Evolutionary conservation across 2,113 vertebrate genomes (phyloP).

Genomic region (Deroptyus accipitrinus): DNA sequence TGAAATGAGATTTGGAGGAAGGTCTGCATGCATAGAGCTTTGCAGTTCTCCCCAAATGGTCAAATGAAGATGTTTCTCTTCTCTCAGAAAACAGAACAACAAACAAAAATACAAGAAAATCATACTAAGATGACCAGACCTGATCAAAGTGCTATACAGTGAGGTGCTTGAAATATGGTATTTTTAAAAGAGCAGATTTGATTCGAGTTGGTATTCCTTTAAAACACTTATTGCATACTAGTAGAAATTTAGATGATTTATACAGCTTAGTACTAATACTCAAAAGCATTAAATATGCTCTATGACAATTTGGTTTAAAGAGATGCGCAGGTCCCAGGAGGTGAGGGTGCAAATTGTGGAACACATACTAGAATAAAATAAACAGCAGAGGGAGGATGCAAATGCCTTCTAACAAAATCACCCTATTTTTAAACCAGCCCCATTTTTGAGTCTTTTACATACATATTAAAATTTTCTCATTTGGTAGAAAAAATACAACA

Average conservation of each 20-base stretch:
- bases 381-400: constrained; percentile 33
- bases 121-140: not conserved
- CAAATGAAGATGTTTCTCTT: not conserved
- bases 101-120: rapidly evolving
- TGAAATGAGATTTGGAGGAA: not conserved
- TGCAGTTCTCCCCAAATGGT: rapidly evolving
- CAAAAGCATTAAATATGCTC: not conserved
- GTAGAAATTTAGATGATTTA: not conserved
- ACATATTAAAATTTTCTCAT: not conserved
- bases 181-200: not conserved
- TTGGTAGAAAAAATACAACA: not conserved
- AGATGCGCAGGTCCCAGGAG: constrained; percentile 37
- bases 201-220: not conserved
- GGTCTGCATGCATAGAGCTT: rapidly evolving
- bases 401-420: constrained; percentile 22
- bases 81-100: not conserved
- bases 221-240: not conserved
- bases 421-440: not conserved
- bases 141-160: not conserved
- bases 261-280: not conserved
- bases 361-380: constrained; percentile 16
- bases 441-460: not conserved
- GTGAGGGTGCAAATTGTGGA: constrained; percentile 31
- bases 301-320: not conserved
- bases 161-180: rapidly evolving